Evolutionary conservation across 1,140 invertebrate species (phyloP).

Genomic region (Dryas iulia): DNA sequence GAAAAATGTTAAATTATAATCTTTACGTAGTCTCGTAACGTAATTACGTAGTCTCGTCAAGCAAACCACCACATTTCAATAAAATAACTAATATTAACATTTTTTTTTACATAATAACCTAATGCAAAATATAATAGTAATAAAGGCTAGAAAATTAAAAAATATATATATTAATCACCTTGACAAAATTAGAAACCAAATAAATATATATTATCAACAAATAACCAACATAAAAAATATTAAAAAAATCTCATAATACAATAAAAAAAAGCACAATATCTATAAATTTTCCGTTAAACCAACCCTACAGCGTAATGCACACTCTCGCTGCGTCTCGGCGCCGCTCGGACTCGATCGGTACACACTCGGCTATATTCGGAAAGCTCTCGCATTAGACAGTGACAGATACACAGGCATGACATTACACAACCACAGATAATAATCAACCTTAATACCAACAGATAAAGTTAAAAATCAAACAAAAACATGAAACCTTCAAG

Average conservation of each 20-base stretch:
- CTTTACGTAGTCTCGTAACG: no score
- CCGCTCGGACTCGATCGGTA: conserved; percentile 77
- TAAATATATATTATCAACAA: no score
- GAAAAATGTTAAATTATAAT: no score
- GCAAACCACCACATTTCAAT: no score
- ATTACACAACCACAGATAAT: conserved; percentile 36
- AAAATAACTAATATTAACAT: no score
- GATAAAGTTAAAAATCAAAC: conserved; percentile 32
- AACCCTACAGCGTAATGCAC: conserved; percentile 76
- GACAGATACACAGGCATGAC: conserved; percentile 53
- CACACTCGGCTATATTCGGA: conserved; percentile 64
- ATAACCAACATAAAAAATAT: no score
- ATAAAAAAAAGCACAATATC: neutral
- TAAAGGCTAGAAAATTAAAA: no score
- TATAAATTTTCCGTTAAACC: conserved; percentile 45
- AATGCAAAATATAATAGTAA: no score
- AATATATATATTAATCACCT: no score
- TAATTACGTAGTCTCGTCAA: no score
- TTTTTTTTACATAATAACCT: no score
- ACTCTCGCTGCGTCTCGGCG: conserved; percentile 70
- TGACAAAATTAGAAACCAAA: no score
- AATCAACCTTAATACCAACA: conserved; percentile 26
- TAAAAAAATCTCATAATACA: neutral
- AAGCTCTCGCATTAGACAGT: conserved; percentile 63
- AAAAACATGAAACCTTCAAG: conserved; percentile 41